Base-by-base conservation (phyloP, 2,113 vertebrate species). In the Mohoua ochrocephala region DNA sequence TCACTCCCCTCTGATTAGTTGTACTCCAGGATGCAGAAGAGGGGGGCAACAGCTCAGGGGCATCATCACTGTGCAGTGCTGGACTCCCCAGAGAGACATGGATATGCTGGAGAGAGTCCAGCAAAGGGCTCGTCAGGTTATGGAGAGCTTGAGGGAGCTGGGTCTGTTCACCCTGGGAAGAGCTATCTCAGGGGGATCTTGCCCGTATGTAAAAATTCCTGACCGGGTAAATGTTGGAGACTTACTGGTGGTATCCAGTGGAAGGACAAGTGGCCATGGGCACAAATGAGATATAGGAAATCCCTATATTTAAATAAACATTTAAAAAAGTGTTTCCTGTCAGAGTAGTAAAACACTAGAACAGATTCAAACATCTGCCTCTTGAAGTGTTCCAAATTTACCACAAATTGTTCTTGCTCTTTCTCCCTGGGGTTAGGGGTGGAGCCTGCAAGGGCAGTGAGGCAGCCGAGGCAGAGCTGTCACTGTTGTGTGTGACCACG, bases 201-300 rank as follows among this genome's bases (percentile, higher is more conserved):
- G 39, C 21, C 47, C 22, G 19, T 6, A 18, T 39, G 35, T 41
- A 44, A 44, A 60, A 90, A 41, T 35, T 87, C 31, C 86, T 45
- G 50, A 45, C 0, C 0, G 1, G 22, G 24, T 59, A 39, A 44
- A 26, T 2, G 7, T 13, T 23, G 17, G 37, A 42, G 13, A 21
- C 13, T 50, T 71, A 24, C 27, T 22, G 7, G 22, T 73, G 75
- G 14, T n/a, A 42, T 17, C 37, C 26, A 52, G 26, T 33, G 12
- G 44, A 50, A 74, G 42, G 22, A 33, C 26, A 42, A 57, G 50
- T 42, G 59, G 13, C 68, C 7, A 15, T 28, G 7, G 21, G 27
- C 54, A 79, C 31, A 78, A 79, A n/a, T 53, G 13, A 78, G 49
- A 69, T 31, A 17, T 0, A 33, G 30, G 19, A 21, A 73, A 63